Conservation (phyloP, 2,797 vertebrate genomes). For the Molossus molossus region DNA sequence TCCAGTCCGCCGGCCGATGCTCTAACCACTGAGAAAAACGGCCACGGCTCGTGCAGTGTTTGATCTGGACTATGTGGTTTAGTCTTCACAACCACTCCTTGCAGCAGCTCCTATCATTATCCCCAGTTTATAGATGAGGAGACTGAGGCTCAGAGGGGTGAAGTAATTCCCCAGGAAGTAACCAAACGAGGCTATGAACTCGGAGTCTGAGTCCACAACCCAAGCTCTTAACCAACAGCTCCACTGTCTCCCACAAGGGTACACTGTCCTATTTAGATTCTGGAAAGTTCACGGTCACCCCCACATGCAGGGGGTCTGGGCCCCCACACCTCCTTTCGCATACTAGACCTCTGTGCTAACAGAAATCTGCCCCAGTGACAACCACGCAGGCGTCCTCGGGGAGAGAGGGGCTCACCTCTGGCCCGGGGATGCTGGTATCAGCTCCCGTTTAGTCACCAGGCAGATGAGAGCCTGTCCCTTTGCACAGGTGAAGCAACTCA, state of each 20-base stretch:
- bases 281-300: background rate
- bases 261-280: background rate
- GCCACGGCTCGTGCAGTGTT: background rate
- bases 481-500: background rate
- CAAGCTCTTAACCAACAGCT: background rate
- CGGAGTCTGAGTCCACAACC: background rate
- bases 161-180: background rate
- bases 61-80: background rate
- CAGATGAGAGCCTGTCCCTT: background rate
- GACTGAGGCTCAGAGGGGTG: background rate
- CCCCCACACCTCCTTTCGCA: background rate
- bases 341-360: background rate
- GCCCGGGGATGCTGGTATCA: background rate
- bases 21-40: no score
- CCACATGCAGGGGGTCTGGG: background rate
- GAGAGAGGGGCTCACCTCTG: background rate
- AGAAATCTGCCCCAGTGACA: background rate
- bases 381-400: background rate
- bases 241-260: background rate
- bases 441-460: background rate
- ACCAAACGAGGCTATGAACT: background rate
- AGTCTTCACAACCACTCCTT: background rate
- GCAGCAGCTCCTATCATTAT: background rate
- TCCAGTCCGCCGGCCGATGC: no score
- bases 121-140: slow-evolving; percentile 57